Conservation (phyloP, 1,140 invertebrate genomes). For the Orius insidiosus region DNA sequence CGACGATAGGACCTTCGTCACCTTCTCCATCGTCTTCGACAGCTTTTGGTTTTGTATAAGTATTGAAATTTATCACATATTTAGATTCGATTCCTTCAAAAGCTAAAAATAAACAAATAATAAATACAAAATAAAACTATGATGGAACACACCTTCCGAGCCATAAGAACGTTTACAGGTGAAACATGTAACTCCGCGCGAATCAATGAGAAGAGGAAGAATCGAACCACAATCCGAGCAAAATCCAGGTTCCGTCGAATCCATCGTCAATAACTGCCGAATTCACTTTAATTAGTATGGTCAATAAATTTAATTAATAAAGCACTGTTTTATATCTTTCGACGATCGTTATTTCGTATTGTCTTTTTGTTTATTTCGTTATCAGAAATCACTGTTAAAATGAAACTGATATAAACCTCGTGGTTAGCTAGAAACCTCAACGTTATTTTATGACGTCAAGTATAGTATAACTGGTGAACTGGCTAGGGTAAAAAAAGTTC, state of each 20-base stretch:
- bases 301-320: no score
- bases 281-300: no score
- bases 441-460: no score
- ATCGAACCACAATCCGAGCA: constrained; percentile 66
- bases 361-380: no score
- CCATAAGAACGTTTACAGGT: constrained; percentile 40
- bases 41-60: constrained; percentile 23
- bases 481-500: no score
- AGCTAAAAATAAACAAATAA: constrained; percentile 31
- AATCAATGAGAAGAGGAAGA: constrained; percentile 40
- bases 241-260: constrained; percentile 36
- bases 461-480: no score
- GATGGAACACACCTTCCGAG: constrained; percentile 28
- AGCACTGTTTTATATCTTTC: no score
- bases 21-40: constrained; percentile 26
- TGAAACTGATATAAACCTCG: no score
- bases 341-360: no score
- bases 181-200: constrained; percentile 42
- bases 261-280: no score
- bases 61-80: constrained; percentile 51
- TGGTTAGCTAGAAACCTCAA: no score
- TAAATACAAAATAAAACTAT: constrained; percentile 8
- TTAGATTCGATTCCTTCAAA: constrained; percentile 38
- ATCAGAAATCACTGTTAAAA: no score
- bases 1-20: constrained; percentile 60